Conservation (phyloP, 2,888 invertebrate species). For the Crioceris asparagi region DNA sequence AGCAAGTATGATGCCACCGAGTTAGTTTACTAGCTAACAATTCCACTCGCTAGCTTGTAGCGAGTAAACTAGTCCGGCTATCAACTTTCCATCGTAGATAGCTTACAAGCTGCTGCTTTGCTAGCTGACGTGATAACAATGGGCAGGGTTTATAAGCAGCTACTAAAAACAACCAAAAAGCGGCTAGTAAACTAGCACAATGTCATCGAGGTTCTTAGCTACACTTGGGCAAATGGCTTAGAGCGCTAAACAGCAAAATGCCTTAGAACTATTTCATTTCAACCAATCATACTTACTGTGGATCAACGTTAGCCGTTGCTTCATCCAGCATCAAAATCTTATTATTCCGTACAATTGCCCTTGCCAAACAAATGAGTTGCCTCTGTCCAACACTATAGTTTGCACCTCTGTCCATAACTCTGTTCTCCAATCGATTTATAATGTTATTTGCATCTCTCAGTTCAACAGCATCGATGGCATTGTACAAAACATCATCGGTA, state of each 20-base stretch:
- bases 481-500: slow-evolving; percentile 58
- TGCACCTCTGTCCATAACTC: slow-evolving; percentile 63
- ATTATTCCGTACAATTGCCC: slow-evolving; percentile 76
- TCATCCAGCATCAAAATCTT: slow-evolving; percentile 81
- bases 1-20: too few species aligned
- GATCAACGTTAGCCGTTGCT: slow-evolving; percentile 88
- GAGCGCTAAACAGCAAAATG: background rate
- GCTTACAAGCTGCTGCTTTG: too few species aligned
- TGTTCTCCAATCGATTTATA: slow-evolving; percentile 50
- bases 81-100: too few species aligned
- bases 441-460: slow-evolving; percentile 55
- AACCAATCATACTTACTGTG: slow-evolving; percentile 46
- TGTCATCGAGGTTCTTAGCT: too few species aligned
- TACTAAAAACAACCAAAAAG: too few species aligned
- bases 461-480: slow-evolving; percentile 63
- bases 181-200: too few species aligned
- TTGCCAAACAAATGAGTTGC: slow-evolving; percentile 79
- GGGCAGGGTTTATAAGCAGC: too few species aligned
- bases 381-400: slow-evolving; percentile 86
- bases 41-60: too few species aligned
- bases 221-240: too few species aligned
- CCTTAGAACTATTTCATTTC: background rate
- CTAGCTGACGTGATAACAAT: too few species aligned
- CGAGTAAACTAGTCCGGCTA: too few species aligned
- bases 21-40: too few species aligned